Base-by-base conservation (phyloP, 2,797 vertebrate species). In the Aythya fuligula region DNA sequence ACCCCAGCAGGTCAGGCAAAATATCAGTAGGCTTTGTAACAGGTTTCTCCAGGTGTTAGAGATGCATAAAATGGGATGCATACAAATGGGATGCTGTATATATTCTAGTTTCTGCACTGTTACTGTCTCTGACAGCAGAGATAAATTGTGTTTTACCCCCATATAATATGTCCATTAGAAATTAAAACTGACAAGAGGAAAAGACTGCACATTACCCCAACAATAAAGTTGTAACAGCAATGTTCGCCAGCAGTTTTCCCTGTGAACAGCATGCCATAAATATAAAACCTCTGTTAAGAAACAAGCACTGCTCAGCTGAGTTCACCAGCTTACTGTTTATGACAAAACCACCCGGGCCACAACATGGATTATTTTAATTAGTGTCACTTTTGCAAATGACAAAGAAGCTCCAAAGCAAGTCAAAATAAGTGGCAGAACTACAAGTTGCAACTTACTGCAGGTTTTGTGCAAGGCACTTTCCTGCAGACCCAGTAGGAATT, bases 221-320 rank as follows among this genome's bases (percentile, higher is more conserved):
- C 73, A 66, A 88, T n/a, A 36, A 90, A 90, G 60, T 6, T 87
- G 74, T 9, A 82, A 64, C 20, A 87, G 61, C 77, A 94, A 80
- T 32, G 71, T 70, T 70, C 60, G n/a, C 64, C 75, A 91, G 71
- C 39, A 82, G 71, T 82, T 95, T 82, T 56, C 43, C 61, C 60
- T 38, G 30, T 13, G 67, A 93, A 82, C 53, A 87, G 84, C 90
- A 88, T 30, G 74, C 69, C 45, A 82, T 73, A 70, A 87, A 77
- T 61, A 87, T 3, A 89, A 92, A 90, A 90, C 60, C 90, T 82
- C 56, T 65, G 81, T 67, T 85, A 79, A 75, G 93, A 91, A 88
- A 90, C 45, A 38, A 84, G 81, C 64, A 75, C 25, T 32, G 39
- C 11, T 43, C 87, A 89, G 69, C 51, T n/a, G 83, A 75, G 64